Evolutionary conservation across 2,113 vertebrate species (phyloP), one percentile per base, ranked within the genome.

Genomic region (Chaetura pelagica): DNA sequence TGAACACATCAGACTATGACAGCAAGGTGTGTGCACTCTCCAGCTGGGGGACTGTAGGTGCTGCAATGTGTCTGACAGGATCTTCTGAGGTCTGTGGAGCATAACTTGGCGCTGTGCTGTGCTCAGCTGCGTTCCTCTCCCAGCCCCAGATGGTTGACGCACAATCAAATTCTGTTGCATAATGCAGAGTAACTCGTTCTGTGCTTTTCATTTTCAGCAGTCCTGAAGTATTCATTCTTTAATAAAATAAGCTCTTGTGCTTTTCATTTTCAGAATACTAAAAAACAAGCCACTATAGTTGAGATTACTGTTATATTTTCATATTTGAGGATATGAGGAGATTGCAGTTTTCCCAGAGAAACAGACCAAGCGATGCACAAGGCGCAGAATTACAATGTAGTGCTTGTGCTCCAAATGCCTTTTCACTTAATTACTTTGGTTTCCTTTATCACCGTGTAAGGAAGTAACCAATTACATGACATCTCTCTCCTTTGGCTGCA

Each of bases 1-100:
- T 99, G 96, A 99, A 99, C 98, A 99, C 99, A 22, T 99, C 99
- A 0, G 99, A 99, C 90, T 99, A 99, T 5, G 99, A 99, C 97
- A 99, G 99, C 98, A 99, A 99, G 99, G 99, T 99, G 96, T 38
- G 84, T 92, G 80, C 72, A 6, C 2, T 1, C 32, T 66, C 29
- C 77, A 9, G 4, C 54, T 40, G 0, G 7, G 14, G 1, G 16
- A 4, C 6, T 23, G 10, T 14, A 3, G 7, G 46, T 78, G 71
- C 74, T 38, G 6, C 76, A 4, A 6, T 6, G 4, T 10, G 34
- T 38, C 17, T n/a, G 32, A 15, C 10, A 32, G 30, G 49, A 4
- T 21, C n/a, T 11, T 30, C 14, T 12, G 73, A 52, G 61, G 23
- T 48, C 12, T 42, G 16, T 15, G 1, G 2, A 24, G 40, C 34